Evolutionary conservation across 2,888 invertebrate species (phyloP), one percentile per base, ranked within the genome.

Genomic region (Rhamnusium bicolor): DNA sequence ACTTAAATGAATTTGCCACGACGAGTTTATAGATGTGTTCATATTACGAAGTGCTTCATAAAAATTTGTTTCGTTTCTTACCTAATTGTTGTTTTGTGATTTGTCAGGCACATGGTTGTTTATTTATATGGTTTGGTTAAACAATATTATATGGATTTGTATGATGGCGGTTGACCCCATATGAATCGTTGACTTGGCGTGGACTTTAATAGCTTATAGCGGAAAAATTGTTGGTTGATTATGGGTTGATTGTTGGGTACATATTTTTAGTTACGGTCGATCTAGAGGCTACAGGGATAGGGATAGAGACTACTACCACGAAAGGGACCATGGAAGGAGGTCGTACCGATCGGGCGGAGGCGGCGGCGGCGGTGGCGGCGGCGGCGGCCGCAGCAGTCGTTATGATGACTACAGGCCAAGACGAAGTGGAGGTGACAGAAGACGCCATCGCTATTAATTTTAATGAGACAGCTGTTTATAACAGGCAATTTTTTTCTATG

Each of bases 21-120:
- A 73, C 73, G 71, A 75, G 72, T 70, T 72, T 54, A 54, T 69
- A 73, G 71, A 75, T 70, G 72, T 72, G 66, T 72, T 69, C 68
- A 68, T 47, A 71, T 71, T 46, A 51, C 62, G 49, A 58, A 74
- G 69, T 71, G 74, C 72, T 76, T 70, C 70, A 69, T 71, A 68
- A 68, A 29, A 46, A 72, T 70, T 63, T 74, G 51, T 65, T 65
- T 53, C 58, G 47, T 73, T 74, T 58, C 72, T 73, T 79, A 80
- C 80, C 85, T 85, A 85, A 85, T 87, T 87, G 85, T 85, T 86
- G 86, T 88, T 88, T 87, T 88, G 87, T 88, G 88, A 85, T 88
- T 88, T 88, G 87, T 88, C 88, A 88, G 88, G 88, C 88, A 87
- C 87, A 88, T 88, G 88, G 88, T 87, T 78, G 76, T 78, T 76